These are phyloP conservation scores for Prochilodus magdalenae DNA, from an alignment of 2,113 vertebrate species.

Conservation along the genomic window DNA sequence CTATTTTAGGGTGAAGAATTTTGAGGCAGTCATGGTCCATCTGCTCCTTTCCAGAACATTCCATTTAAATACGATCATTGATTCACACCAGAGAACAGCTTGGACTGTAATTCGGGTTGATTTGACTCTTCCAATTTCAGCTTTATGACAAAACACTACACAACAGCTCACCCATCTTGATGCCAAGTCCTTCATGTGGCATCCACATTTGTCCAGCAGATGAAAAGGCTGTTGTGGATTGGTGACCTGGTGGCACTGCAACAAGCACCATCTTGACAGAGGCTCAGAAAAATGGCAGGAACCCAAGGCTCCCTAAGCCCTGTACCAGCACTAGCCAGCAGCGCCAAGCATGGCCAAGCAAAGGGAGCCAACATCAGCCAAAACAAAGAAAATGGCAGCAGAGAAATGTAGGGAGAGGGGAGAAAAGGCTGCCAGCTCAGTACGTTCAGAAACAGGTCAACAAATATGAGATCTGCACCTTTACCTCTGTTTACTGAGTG, in stretches of 20 bases:
- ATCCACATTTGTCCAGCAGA: slow-evolving; percentile 10
- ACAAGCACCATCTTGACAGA: slow-evolving; percentile 43
- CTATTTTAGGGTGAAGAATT: background rate
- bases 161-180: background rate
- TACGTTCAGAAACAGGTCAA: background rate
- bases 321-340: slow-evolving; percentile 9
- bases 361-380: background rate
- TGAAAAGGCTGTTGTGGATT: slow-evolving; percentile 23
- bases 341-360: slow-evolving; percentile 9
- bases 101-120: slow-evolving; percentile 4
- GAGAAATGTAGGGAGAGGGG: background rate
- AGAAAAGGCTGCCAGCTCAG: background rate
- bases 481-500: too few relatives aligned
- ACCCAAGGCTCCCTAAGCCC: slow-evolving; percentile 21
- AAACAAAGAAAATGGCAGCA: slow-evolving; percentile 19
- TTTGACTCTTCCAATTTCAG: background rate
- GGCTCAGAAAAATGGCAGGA: slow-evolving; percentile 32
- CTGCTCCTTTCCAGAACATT: slow-evolving; percentile 5
- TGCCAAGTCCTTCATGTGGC: slow-evolving; percentile 27
- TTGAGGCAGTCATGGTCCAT: background rate
- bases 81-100: slow-evolving; percentile 13
- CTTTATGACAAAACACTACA: background rate
- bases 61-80: background rate
- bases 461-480: background rate
- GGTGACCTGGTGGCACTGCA: slow-evolving; percentile 13